Evolutionary conservation across 2,113 vertebrate genomes (phyloP).

Genomic region (Centrocercus urophasianus): DNA sequence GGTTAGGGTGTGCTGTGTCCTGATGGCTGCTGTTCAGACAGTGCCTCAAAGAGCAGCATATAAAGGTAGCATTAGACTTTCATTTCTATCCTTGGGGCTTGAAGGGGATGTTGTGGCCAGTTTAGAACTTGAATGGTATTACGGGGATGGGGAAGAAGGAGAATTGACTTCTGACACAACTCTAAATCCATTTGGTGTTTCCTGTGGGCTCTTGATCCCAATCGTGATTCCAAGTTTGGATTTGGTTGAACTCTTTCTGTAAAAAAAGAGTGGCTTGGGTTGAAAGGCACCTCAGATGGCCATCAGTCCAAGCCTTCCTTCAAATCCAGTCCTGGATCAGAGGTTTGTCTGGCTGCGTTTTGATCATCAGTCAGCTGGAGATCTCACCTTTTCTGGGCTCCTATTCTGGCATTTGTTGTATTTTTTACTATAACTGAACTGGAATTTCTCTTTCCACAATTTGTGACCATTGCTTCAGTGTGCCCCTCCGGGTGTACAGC

Average conservation of each 20-base stretch:
- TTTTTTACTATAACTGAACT: background rate
- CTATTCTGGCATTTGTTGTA: background rate
- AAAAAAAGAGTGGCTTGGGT: background rate
- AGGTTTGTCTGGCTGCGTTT: background rate
- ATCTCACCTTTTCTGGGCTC: background rate
- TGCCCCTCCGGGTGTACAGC: background rate
- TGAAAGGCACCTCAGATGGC: background rate
- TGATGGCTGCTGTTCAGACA: background rate
- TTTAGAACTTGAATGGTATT: background rate
- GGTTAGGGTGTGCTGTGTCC: background rate
- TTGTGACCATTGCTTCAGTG: background rate
- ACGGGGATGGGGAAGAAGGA: background rate
- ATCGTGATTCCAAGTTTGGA: background rate
- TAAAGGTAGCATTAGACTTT: background rate
- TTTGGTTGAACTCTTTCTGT: background rate
- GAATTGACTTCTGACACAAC: background rate
- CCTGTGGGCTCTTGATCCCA: background rate
- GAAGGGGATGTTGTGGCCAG: background rate
- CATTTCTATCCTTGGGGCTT: background rate
- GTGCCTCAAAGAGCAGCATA: background rate
- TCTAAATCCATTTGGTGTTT: background rate
- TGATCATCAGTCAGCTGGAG: background rate
- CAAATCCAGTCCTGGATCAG: background rate
- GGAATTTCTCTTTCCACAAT: background rate
- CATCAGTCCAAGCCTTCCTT: background rate